Evolutionary conservation across 2,113 vertebrate species (phyloP).

Genomic region (Campylomormyrus tamandua): DNA sequence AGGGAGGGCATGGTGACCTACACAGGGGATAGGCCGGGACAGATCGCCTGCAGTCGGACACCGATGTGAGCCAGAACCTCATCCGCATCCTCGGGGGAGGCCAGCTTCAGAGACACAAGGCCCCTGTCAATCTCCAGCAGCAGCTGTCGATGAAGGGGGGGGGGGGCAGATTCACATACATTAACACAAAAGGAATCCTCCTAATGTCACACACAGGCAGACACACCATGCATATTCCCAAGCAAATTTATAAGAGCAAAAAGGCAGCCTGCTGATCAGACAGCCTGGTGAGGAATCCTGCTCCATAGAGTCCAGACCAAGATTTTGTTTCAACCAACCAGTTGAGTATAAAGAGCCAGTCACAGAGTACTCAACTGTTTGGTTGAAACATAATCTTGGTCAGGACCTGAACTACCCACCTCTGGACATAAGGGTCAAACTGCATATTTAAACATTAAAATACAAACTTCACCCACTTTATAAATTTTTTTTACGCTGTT

Average conservation of each 20-base stretch:
- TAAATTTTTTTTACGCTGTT: not conserved
- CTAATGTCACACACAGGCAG: not conserved
- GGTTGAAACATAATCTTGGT: not conserved
- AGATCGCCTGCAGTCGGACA: constrained; percentile 71
- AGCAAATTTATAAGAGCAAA: not conserved
- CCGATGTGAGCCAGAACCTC: constrained; percentile 80
- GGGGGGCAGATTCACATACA: constrained; percentile 4
- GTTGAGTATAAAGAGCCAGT: not conserved
- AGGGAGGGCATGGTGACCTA: constrained; percentile 51
- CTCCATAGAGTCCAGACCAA: not conserved
- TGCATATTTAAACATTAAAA: not conserved
- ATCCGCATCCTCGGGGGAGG: constrained; percentile 68
- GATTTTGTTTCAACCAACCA: too few relatives aligned
- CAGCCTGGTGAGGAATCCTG: not conserved
- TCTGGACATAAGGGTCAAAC: not conserved
- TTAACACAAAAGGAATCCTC: not conserved
- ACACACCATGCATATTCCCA: not conserved
- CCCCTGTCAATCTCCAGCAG: constrained; percentile 77
- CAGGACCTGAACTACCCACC: not conserved
- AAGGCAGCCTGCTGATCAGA: not conserved
- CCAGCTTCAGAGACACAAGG: constrained; percentile 70
- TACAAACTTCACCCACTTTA: not conserved
- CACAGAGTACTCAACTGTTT: not conserved
- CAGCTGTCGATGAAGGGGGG: constrained; percentile 62
- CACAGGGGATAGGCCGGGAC: constrained; percentile 72